These are phyloP conservation scores for Aspidiotus destructor DNA, from an alignment of 2,888 invertebrate species.

Conservation along the genomic window DNA sequence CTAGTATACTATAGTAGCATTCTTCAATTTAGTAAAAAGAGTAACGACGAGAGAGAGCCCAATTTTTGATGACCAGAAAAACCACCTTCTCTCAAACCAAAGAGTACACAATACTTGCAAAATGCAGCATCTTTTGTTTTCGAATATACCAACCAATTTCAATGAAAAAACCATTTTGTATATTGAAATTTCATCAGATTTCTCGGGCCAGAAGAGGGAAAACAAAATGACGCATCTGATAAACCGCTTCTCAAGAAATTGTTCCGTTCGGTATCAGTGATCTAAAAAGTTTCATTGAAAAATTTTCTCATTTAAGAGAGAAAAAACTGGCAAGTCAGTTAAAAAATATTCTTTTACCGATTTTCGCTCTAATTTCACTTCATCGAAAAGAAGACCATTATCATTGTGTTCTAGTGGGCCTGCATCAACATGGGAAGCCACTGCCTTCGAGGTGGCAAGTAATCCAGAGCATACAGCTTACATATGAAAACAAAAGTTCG, in stretches of 20 bases:
- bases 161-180: not conserved
- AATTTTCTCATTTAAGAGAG: not conserved
- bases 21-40: not conserved
- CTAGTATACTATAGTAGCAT: no score
- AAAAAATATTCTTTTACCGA: not conserved
- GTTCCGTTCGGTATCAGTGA: not conserved
- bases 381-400: not conserved
- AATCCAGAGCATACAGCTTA: not conserved
- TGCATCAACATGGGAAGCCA: not conserved
- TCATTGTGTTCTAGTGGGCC: not conserved
- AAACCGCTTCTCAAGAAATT: not conserved
- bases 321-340: not conserved
- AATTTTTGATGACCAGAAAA: not conserved
- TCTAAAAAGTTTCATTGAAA: not conserved
- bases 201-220: not conserved
- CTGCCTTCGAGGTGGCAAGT: not conserved
- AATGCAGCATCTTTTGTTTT: not conserved
- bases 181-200: not conserved
- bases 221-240: not conserved
- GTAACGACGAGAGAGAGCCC: slow-evolving; percentile 1
- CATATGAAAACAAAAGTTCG: not conserved
- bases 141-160: not conserved
- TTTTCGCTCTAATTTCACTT: not conserved
- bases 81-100: not conserved
- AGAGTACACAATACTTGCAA: not conserved